Evolutionary conservation across 2,888 invertebrate species (phyloP), one percentile per base, ranked within the genome.

Genomic region (Drosophila mayaguana): DNA sequence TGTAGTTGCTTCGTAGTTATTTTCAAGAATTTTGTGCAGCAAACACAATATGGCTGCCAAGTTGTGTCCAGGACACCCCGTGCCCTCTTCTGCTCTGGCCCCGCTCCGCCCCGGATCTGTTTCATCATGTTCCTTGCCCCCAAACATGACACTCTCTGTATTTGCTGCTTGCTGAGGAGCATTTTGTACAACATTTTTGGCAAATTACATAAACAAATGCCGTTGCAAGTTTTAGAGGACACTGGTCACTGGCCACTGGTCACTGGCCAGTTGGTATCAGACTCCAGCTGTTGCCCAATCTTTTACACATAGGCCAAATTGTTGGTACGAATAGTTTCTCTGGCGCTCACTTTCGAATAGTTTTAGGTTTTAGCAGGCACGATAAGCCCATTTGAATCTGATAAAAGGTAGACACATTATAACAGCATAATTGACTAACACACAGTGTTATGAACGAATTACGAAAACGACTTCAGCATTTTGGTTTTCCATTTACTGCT

Each of bases 141-240:
- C 57, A 72, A 82, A 83, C 83, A 77, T 75, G 70, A 68, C 79
- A 71, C 71, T 65, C 66, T 65, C 59, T 48, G 68, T 62, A 38
- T 48, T 72, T 65, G 60, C 61, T 62, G 67, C 54, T 85, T 69
- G 63, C 57, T 61, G 62, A 63, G 66, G 43, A 86, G 54, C 82
- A 79, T 81, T 85, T 84, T 89, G 72, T 69, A 74, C 66, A 88
- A 80, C 75, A 88, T 78, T 88, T 85, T 80, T 72, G 69, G 75
- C 62, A 88, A 85, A 89, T 85, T 88, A 85, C 83, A 82, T 74
- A 82, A 88, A 72, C 86, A 80, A 89, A 88, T 81, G 83, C 61
- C 60, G 43, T 34, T 50, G 75, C 43, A 57, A 63, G 36, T 56
- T 78, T 54, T 56, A 42, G 70, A 34, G 62, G 53, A 60, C 46